Conservation (phyloP, 2,888 invertebrate species). For the Pristionchus entomophagus region DNA sequence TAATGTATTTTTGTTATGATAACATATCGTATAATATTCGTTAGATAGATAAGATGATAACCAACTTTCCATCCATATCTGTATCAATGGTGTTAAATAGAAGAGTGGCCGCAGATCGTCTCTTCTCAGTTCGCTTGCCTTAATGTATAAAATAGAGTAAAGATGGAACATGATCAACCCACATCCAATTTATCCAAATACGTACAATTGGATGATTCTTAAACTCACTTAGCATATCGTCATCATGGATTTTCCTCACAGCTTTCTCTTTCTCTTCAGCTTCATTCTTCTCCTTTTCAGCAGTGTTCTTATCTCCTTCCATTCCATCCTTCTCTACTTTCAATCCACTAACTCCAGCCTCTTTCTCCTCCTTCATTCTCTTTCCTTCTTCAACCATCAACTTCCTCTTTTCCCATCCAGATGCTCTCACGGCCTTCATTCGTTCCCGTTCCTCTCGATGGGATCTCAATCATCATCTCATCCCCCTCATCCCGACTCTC, state of each 20-base stretch:
- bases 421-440: slow-evolving; percentile 84
- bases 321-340: slow-evolving; percentile 83
- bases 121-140: slow-evolving; percentile 83
- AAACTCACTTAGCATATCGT: slow-evolving; percentile 41
- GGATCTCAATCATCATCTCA: slow-evolving; percentile 43
- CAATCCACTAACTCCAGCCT: slow-evolving; percentile 80
- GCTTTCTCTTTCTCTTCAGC: slow-evolving; percentile 84
- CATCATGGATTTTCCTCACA: slow-evolving; percentile 80
- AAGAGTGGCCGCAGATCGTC: slow-evolving; percentile 67
- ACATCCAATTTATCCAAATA: neutral
- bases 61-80: slow-evolving; percentile 84
- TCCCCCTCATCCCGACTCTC: slow-evolving; percentile 62
- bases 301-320: slow-evolving; percentile 81
- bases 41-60: too few species aligned
- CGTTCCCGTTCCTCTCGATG: slow-evolving; percentile 81
- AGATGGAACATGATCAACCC: neutral
- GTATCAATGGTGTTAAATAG: slow-evolving; percentile 87
- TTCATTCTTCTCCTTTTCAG: slow-evolving; percentile 79
- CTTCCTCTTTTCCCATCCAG: slow-evolving; percentile 85
- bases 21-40: too few species aligned
- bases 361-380: slow-evolving; percentile 80
- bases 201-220: neutral
- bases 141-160: slow-evolving; percentile 76
- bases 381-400: slow-evolving; percentile 87
- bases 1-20: slow-evolving; percentile 45